Evolutionary conservation across 2,113 vertebrate species (phyloP).

Genomic region (Geococcyx californianus): DNA sequence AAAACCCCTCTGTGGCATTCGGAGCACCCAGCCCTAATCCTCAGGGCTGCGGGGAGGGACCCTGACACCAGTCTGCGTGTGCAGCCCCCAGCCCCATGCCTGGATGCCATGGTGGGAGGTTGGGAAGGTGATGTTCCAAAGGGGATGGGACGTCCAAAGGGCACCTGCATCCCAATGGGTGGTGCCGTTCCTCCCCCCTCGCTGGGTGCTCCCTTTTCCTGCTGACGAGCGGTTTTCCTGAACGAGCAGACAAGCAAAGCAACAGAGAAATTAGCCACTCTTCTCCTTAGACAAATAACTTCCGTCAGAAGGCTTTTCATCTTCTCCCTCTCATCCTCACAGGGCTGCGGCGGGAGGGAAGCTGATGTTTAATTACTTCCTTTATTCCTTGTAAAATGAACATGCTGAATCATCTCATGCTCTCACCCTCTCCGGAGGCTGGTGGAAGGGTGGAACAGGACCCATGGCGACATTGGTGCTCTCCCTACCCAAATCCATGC

Average conservation of each 20-base stretch:
- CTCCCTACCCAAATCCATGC: neutral
- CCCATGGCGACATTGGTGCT: neutral
- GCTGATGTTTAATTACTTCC: conserved; percentile 59
- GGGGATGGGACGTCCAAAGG: neutral
- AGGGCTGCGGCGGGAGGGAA: conserved; percentile 11
- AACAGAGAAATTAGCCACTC: conserved; percentile 36
- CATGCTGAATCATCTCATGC: conserved; percentile 50
- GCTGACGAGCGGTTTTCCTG: conserved; percentile 19
- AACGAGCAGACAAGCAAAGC: conserved; percentile 17
- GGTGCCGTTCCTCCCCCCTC: neutral
- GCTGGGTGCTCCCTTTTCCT: neutral
- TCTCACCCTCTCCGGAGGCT: neutral
- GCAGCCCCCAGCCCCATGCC: fast-evolving
- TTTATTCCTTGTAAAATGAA: conserved; percentile 15
- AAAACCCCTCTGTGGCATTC: neutral
- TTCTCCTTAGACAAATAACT: conserved; percentile 62
- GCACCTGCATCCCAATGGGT: neutral
- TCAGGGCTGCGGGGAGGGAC: fast-evolving
- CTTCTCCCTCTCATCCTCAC: conserved; percentile 24
- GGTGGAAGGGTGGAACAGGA: neutral
- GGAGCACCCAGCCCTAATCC: fast-evolving
- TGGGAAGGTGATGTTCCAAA: neutral
- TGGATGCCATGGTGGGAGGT: neutral
- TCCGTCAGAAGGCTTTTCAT: conserved; percentile 55
- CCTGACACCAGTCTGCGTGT: neutral